Evolutionary conservation across 2,113 vertebrate species (phyloP).

Genomic region (Apistogramma diplotaenia): DNA sequence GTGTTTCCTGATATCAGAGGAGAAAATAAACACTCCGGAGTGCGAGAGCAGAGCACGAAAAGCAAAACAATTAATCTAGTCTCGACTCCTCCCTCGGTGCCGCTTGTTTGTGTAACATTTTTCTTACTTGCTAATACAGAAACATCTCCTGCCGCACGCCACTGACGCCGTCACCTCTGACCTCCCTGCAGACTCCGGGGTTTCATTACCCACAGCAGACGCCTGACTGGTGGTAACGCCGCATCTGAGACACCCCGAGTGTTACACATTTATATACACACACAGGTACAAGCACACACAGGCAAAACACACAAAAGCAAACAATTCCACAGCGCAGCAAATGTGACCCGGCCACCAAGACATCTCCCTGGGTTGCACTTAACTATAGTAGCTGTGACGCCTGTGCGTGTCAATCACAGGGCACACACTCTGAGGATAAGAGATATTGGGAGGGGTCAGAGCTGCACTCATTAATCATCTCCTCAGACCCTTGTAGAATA

Average conservation of each 20-base stretch:
- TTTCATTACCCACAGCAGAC: conserved; percentile 64
- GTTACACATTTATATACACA: neutral
- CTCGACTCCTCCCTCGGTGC: conserved; percentile 12
- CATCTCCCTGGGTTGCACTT: conserved; percentile 17
- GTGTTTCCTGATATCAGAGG: conserved; percentile 53
- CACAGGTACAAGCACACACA: neutral
- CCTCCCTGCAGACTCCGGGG: conserved; percentile 46
- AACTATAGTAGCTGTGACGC: conserved; percentile 42
- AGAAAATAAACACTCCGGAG: conserved; percentile 53
- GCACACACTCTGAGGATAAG: conserved; percentile 46
- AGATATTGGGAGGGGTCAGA: conserved; percentile 41
- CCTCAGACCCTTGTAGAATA: conserved; percentile 1
- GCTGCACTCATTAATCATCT: conserved; percentile 56
- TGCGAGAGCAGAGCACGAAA: conserved; percentile 31
- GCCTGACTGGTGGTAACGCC: conserved; percentile 16
- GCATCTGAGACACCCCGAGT: conserved; percentile 22
- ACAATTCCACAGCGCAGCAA: conserved; percentile 29
- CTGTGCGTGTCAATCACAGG: conserved; percentile 70
- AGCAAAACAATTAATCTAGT: conserved; percentile 37
- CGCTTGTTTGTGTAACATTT: conserved; percentile 20
- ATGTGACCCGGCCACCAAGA: conserved; percentile 17
- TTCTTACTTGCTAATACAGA: conserved; percentile 13
- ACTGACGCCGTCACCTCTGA: conserved; percentile 51
- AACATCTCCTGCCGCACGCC: neutral
- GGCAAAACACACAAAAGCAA: conserved; percentile 55